Conservation (phyloP, 1,140 invertebrate genomes). For the Heliconius nattereri region DNA sequence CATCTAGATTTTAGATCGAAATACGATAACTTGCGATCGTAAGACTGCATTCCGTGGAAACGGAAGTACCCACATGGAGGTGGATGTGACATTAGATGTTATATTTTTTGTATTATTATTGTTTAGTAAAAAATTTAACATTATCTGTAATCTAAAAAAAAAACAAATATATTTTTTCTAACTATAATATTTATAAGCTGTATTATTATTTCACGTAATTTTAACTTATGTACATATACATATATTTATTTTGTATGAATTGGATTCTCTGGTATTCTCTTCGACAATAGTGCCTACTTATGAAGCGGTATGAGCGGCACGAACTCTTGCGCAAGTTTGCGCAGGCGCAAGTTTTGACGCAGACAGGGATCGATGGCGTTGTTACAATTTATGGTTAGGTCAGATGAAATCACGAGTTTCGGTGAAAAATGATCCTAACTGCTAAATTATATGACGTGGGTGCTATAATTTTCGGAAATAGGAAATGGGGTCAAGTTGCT, state of each 20-base stretch:
- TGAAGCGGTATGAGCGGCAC: conserved; percentile 39
- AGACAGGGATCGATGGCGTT: conserved; percentile 43
- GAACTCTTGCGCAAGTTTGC: conserved; percentile 52
- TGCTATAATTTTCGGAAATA: conserved; percentile 31
- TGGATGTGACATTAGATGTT: neutral
- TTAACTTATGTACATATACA: neutral
- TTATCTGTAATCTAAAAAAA: no score
- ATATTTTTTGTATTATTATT: neutral
- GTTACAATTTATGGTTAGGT: conserved; percentile 33
- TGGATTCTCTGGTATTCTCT: no score
- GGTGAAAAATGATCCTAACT: conserved; percentile 45
- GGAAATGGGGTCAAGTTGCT: conserved; percentile 13
- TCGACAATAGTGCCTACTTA: conserved; percentile 35
- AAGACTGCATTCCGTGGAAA: neutral
- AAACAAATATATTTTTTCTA: no score
- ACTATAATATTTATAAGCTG: no score
- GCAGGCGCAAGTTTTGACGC: conserved; percentile 48
- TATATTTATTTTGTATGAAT: conserved; percentile 39
- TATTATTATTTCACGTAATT: no score
- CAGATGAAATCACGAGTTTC: conserved; percentile 48
- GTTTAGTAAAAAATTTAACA: neutral
- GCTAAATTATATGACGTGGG: conserved; percentile 30
- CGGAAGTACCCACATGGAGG: neutral
- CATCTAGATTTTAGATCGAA: conserved; percentile 40
- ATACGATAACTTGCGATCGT: conserved; percentile 2